These are phyloP conservation scores for Archips crataeganus DNA, from an alignment of 2,888 invertebrate genomes.

Conservation along the genomic window DNA sequence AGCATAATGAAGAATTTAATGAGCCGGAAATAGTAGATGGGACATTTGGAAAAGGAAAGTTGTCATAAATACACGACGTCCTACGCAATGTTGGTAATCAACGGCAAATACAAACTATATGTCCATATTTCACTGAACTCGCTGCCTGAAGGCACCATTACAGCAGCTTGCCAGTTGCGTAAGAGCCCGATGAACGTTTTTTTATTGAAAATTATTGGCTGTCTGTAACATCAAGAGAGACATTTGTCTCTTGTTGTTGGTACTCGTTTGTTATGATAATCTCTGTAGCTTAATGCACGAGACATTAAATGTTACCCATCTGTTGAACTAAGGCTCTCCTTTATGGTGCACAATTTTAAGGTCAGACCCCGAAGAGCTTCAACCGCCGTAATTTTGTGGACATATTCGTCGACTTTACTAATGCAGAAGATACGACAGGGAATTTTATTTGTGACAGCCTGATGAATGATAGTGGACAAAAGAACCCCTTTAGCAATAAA, in stretches of 20 bases:
- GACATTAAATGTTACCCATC: not conserved
- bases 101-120: not conserved
- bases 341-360: not conserved
- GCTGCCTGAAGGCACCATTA: not conserved
- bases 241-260: too few relatives aligned
- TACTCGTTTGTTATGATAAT: not conserved
- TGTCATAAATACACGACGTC: slow-evolving; percentile 32
- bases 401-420: too few relatives aligned
- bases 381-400: too few relatives aligned
- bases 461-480: too few relatives aligned
- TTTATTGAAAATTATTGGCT: not conserved
- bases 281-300: not conserved
- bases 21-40: slow-evolving; percentile 40
- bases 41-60: slow-evolving; percentile 41
- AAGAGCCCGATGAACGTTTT: not conserved
- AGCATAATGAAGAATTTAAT: slow-evolving; percentile 36
- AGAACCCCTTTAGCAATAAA: too few relatives aligned
- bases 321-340: not conserved
- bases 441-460: too few relatives aligned
- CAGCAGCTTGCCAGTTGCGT: not conserved
- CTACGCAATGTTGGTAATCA: slow-evolving; percentile 31
- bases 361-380: too few relatives aligned
- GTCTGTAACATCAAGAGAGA: not conserved
- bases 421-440: too few relatives aligned
- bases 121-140: slow-evolving; percentile 6